Evolutionary conservation across 2,797 vertebrate species (phyloP), one percentile per base, ranked within the genome.

Genomic region (Lophius americanus): DNA sequence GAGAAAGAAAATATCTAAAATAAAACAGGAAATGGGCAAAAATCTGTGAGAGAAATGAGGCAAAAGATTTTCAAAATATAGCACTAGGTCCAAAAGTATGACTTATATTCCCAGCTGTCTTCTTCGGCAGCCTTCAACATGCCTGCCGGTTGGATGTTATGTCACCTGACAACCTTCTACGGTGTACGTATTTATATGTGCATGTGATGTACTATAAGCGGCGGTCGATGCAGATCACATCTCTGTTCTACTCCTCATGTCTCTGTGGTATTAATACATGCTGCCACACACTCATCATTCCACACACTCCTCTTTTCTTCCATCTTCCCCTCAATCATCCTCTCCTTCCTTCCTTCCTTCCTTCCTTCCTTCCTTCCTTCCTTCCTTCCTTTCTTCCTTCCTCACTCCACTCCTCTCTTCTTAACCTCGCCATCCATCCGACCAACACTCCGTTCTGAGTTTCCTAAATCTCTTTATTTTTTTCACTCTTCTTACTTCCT

Each of bases 141-240:
- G 65, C 48, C 49, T 9, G 35, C 35, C 41, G 4, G 1, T 2
- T 0, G 6, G 6, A 1, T 2, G n/a, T 41, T 54, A 39, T 3
- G 13, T 42, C 2, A 54, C 33, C 56, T 3, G 6, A 14, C 23
- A 32, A 32, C 3, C n/a, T 55, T 14, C 7, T 33, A 4, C 33
- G 6, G 43, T 41, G 73, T 37, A n/a, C 43, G 37, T 35, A 8
- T 57, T 6, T 9, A 37, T 53, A 42, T 9, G 37, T 13, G 47
- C 13, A 8, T 35, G 51, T 7, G 39, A 23, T 23, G 23, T 23
- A 23, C 23, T 23, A 23, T 23, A 23, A 23, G 23, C 23, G 23
- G 23, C 23, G 56, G 72, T 78, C 70, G 44, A 76, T 84, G 75
- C 59, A 72, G 70, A 82, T 78, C 10, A 52, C 61, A 60, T 75